A percentile compares a stretch with the other conserved stretches of the same genome.
Conservation (phyloP, 2,113 vertebrate species). For the Ptilonorhynchus violaceus region DNA sequence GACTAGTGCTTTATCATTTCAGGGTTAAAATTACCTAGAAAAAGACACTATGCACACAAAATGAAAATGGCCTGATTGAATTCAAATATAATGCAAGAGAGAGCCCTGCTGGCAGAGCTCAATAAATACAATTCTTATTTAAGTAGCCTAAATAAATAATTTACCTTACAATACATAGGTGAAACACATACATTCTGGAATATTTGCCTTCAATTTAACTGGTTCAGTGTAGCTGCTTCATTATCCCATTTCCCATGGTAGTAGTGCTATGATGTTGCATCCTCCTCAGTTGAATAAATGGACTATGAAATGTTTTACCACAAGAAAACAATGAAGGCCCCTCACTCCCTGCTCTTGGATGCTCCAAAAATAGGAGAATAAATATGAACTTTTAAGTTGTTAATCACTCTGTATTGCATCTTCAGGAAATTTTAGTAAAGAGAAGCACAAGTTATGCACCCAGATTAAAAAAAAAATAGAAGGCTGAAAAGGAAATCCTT, state of each 20-base stretch:
- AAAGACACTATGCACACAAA: not conserved
- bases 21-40: conserved; percentile 10
- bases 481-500: not conserved
- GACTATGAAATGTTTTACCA: not conserved
- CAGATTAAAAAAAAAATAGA: not conserved
- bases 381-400: not conserved
- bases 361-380: not conserved
- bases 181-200: not conserved
- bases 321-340: not conserved
- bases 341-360: not conserved
- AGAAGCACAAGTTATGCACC: not conserved
- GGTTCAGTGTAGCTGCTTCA: not conserved
- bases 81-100: conserved; percentile 70
- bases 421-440: not conserved
- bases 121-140: conserved; percentile 32
- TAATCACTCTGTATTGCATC: not conserved
- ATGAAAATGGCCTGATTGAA: not conserved
- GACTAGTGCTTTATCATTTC: not conserved
- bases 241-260: not conserved
- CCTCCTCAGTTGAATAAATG: not conserved
- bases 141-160: not conserved
- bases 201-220: not conserved
- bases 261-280: not conserved
- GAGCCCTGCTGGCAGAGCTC: conserved; percentile 69
- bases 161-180: not conserved